phyloP scores from a whole-genome alignment of 2,113 vertebrate species.

The Trogon surrucura region DNA sequence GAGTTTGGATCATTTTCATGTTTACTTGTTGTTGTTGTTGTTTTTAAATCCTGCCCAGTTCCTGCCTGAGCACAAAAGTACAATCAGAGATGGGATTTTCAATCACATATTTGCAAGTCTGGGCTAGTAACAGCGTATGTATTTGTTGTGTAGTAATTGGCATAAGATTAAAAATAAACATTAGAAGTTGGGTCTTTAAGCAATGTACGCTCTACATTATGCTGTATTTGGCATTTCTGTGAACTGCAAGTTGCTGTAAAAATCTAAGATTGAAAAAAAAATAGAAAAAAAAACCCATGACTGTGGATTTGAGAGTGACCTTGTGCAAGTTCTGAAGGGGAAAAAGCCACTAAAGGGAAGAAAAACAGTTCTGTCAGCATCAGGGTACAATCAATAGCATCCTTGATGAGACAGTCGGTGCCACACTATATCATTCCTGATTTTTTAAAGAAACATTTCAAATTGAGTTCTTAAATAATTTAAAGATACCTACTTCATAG shows the following conservation, averaged over 20 bases:
- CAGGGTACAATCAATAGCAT: slow-evolving; percentile 43
- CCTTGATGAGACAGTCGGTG: slow-evolving; percentile 15
- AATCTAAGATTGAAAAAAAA: neutral
- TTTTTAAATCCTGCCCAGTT: neutral
- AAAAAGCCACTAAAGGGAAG: slow-evolving; percentile 50
- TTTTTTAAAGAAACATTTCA: neutral
- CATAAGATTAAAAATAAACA: neutral
- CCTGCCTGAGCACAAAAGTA: neutral
- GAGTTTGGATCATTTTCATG: neutral
- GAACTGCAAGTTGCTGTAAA: neutral
- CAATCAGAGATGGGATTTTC: neutral
- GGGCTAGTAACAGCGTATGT: neutral
- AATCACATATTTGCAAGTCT: neutral
- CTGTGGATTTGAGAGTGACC: neutral
- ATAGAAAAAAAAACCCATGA: neutral
- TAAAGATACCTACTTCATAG: neutral
- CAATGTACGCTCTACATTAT: neutral
- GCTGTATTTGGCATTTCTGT: neutral
- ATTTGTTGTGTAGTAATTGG: neutral
- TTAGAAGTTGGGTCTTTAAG: neutral
- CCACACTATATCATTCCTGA: neutral
- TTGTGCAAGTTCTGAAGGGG: slow-evolving; percentile 10
- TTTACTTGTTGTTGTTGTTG: neutral
- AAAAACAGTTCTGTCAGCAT: slow-evolving; percentile 32
- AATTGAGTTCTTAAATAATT: slow-evolving; percentile 53